Evolutionary conservation across 30 jellyfish, hydroid and myxozoan genomes (phyloP), one percentile per base, ranked within the genome.

Genomic region (Aurelia aurita complex sp. Pacific): DNA sequence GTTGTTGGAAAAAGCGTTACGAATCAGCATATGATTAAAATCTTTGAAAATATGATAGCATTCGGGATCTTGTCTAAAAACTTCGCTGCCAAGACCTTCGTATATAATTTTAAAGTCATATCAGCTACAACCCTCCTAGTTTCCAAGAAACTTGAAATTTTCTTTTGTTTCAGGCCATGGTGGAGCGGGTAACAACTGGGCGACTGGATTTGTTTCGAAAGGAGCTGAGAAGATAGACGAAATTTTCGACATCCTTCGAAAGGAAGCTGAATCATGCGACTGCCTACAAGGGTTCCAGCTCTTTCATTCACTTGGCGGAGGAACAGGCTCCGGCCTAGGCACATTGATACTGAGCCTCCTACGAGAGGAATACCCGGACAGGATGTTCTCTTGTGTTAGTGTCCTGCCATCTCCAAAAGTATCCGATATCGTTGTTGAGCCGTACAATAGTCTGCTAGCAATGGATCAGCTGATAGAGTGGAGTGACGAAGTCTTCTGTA

Each of bases 241-340:
- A 40, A 78, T 90, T 15, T 76, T 96, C 69, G 99, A 96, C 73
- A 78, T 87, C 1, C 85, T 86, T 29, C 97, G 99, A 74, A 89
- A 83, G 60, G 99, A 96, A 77, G 97, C 92, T 17, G 99, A 96
- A 67, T 33, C 91, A 9, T 91, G 98, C 64, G 97, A 96, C 84
- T 90, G 99, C 55, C 66, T 96, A 61, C 99, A 96, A 80, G 99
- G 98, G 23, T 96, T 96, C 85, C 97, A 89, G 77, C 68, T 96
- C 69, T 73, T 87, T 57, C 99, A 96, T 38, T 96, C 99, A 3
- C 90, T 90, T 17, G 99, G 99, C 0, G 99, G 99, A 7, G 99
- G 99, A 3, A 96, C 99, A 1, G 99, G 99, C 35, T 96, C 99
- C 11, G 99, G 99, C 50, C 70, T 96, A 42, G 99, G 99, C 66